Base-by-base conservation (phyloP, 2,888 invertebrate genomes). In the Drosophila picticornis region DNA sequence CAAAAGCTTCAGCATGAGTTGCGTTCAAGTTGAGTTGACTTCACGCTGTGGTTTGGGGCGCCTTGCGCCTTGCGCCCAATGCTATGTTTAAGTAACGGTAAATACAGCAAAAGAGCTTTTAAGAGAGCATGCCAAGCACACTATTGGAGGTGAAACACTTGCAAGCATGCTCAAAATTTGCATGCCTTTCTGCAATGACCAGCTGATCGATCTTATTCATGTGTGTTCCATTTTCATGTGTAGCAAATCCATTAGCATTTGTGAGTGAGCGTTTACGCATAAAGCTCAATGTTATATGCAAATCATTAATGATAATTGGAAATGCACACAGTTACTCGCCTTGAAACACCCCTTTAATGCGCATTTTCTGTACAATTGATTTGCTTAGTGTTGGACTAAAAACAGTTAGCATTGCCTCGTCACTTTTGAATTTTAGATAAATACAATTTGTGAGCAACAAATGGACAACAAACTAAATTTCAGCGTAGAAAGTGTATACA, bases 71-170 rank as follows among this genome's bases (percentile, higher is more conserved):
- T n/a, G n/a, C n/a, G n/a, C n/a, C n/a, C n/a, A 66, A 43, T 70
- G 61, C 55, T 32, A 34, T 63, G 46, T 50, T 68, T 68, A 56
- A 67, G 55, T 32, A 57, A 50, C 48, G 22, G 31, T 31, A 43
- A 57, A 25, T 13, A 27, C 13, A 7, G 25, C 16, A 36, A 29
- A 22, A 51, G 50, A 67, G 40, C 46, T 61, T 38, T 38, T 27
- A 11, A 38, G 19, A 56, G 55, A 62, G 78, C 72, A 72, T 46
- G 16, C n/a, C 11, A 48, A 38, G 25, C n/a, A 46, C 27, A 75
- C 34, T 34, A 22, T 34, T 77, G 48, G 36, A 51, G 51, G 1
- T 67, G 60, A 36, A 64, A 63, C 55, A 66, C 5, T 36, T 46
- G 27, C 59, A 36, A 13, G 27, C 46, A 38, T 36, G 36, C 31